phyloP scores from a whole-genome alignment of 1,140 invertebrate genomes.

The Leptinotarsa lineolata region DNA sequence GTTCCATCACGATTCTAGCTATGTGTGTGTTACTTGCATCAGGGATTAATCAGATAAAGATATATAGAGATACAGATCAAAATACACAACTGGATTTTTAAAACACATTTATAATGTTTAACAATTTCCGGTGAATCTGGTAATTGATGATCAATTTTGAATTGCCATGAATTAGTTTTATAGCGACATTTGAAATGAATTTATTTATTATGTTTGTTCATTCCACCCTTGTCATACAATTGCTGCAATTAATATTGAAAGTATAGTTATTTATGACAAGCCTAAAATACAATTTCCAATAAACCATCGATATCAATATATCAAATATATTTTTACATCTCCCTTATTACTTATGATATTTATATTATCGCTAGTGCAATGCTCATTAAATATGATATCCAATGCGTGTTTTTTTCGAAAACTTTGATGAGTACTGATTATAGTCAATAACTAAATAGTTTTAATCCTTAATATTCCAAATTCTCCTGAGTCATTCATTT shows the following conservation, averaged over 20 bases:
- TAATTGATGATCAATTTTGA: not conserved
- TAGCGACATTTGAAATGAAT: not conserved
- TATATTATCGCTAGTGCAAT: not conserved
- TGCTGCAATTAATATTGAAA: not conserved
- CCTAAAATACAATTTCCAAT: not conserved
- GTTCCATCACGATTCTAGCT: no score
- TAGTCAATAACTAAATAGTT: no score
- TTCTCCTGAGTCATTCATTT: no score
- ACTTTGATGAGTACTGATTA: no score
- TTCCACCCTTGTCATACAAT: constrained; percentile 3
- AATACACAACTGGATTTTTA: no score
- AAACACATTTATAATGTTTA: not conserved
- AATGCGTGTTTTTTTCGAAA: no score
- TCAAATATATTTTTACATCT: not conserved
- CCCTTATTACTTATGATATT: not conserved
- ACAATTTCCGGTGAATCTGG: not conserved
- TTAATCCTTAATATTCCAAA: no score
- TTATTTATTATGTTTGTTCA: constrained; percentile 6
- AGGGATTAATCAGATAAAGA: no score
- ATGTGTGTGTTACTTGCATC: no score
- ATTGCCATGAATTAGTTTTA: not conserved
- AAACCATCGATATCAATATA: not conserved
- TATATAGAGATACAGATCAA: no score
- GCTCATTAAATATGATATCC: not conserved
- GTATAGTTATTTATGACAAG: not conserved